Evolutionary conservation across 1,140 invertebrate species (phyloP).

Genomic region (Drosophila pallidifrons): DNA sequence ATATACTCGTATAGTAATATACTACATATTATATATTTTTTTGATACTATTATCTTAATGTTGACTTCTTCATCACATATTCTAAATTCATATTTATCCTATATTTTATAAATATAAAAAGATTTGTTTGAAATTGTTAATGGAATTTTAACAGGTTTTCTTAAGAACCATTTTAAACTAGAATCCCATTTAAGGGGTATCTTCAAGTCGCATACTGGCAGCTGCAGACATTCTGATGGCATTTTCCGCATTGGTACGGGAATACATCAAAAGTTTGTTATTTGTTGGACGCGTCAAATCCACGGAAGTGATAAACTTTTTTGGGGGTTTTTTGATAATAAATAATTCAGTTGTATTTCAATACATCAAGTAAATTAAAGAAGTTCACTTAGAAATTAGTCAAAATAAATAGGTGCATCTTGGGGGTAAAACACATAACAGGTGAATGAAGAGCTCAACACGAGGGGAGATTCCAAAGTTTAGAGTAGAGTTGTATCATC

Average conservation of each 20-base stretch:
- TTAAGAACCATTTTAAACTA: neutral
- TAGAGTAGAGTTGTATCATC: neutral
- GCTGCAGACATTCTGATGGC: neutral
- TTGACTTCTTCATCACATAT: too few species aligned
- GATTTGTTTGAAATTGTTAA: too few species aligned
- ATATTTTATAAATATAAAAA: too few species aligned
- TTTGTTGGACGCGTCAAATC: neutral
- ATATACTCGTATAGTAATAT: too few species aligned
- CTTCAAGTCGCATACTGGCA: neutral
- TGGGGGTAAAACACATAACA: conserved; percentile 47
- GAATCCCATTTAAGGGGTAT: neutral
- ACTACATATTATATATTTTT: too few species aligned
- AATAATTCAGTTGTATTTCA: conserved; percentile 57
- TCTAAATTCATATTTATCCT: too few species aligned
- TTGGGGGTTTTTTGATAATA: conserved; percentile 24
- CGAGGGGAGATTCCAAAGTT: neutral
- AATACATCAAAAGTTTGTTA: neutral
- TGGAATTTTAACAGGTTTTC: too few species aligned
- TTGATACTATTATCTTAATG: too few species aligned
- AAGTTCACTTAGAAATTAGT: conserved; percentile 59
- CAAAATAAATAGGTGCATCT: conserved; percentile 66
- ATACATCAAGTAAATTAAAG: conserved; percentile 62
- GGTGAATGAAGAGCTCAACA: neutral
- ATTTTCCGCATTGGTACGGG: neutral
- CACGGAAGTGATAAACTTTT: conserved; percentile 15